phyloP scores from a whole-genome alignment of 2,888 invertebrate genomes.

The Limnephilus rhombicus region DNA sequence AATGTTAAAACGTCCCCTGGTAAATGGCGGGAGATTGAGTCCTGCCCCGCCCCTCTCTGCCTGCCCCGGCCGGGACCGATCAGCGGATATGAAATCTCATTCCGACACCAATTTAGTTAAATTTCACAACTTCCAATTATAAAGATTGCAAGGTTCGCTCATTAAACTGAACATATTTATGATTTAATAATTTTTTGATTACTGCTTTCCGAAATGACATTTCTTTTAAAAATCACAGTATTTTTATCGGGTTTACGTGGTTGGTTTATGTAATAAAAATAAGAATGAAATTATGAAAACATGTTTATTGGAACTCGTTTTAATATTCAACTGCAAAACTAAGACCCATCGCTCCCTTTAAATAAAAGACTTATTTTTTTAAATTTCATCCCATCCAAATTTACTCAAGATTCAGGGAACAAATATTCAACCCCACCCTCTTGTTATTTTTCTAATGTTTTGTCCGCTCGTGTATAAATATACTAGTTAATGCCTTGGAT shows the following conservation, averaged over 20 bases:
- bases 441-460: too few relatives aligned
- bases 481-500: too few relatives aligned
- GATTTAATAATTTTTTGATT: conserved; percentile 28
- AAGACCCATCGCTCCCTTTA: too few relatives aligned
- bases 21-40: conserved; percentile 16
- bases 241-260: not conserved
- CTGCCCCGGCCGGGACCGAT: conserved; percentile 6
- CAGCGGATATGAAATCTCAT: conserved; percentile 42
- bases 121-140: conserved; percentile 51
- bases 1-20: conserved; percentile 25
- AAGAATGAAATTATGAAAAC: not conserved
- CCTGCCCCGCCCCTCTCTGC: not conserved
- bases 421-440: too few relatives aligned
- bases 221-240: not conserved
- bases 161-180: conserved; percentile 28
- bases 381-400: too few relatives aligned
- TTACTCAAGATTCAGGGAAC: too few relatives aligned
- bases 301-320: too few relatives aligned
- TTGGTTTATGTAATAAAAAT: not conserved
- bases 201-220: not conserved
- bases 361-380: too few relatives aligned
- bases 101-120: conserved; percentile 44
- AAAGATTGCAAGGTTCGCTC: conserved; percentile 36
- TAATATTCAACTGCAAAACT: too few relatives aligned
- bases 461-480: too few relatives aligned